These are phyloP conservation scores for Dasyurus viverrinus DNA, from an alignment of 2,113 vertebrate genomes.

Conservation along the genomic window DNA sequence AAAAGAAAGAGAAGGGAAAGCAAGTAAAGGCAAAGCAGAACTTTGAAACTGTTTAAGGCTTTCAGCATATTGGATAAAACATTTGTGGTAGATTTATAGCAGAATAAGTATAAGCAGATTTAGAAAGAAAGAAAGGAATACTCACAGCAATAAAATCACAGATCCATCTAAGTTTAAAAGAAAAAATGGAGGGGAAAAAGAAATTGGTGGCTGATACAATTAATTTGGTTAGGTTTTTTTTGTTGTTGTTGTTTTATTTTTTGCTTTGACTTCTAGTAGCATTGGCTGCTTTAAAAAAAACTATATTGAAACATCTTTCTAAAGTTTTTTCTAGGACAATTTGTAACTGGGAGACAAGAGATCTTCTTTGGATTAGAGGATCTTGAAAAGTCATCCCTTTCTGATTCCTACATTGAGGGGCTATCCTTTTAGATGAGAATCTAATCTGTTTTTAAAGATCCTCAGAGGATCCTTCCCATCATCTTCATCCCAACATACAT, in stretches of 20 bases:
- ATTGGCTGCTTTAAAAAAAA: neutral
- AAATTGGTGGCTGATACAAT: neutral
- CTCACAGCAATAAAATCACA: neutral
- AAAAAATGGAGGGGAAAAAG: neutral
- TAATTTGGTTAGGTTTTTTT: neutral
- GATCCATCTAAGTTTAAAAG: neutral
- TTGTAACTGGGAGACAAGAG: neutral
- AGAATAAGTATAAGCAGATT: neutral
- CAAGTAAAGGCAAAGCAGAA: neutral
- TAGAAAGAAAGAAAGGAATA: neutral
- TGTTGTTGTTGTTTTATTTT: neutral
- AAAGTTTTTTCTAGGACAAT: neutral
- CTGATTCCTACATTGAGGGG: slow-evolving; percentile 22
- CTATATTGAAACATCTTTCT: neutral
- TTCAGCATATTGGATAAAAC: neutral
- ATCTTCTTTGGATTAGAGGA: slow-evolving; percentile 39
- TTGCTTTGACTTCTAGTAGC: neutral
- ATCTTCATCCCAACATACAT: neutral
- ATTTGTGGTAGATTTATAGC: neutral
- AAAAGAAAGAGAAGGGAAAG: no score
- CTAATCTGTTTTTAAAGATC: neutral
- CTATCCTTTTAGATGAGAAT: neutral
- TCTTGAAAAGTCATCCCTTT: slow-evolving; percentile 20
- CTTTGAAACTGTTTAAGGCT: neutral
- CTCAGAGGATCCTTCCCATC: neutral